A percentile compares a stretch with the other conserved stretches of the same genome.
phyloP scores from a whole-genome alignment of 2,888 invertebrate species.

The Dorcus parallelipipedus region DNA sequence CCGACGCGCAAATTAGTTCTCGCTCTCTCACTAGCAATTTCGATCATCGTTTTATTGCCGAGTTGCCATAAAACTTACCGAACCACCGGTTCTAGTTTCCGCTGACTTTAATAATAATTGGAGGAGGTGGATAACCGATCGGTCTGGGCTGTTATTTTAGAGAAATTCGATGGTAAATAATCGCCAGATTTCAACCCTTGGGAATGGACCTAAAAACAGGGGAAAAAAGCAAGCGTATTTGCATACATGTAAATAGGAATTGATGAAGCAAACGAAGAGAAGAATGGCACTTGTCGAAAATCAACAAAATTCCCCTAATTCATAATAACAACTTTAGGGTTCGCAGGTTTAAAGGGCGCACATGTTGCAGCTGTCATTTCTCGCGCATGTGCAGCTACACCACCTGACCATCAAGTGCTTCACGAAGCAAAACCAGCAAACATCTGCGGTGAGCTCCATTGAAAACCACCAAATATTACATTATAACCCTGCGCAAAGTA shows the following conservation, averaged over 20 bases:
- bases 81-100: too few species aligned
- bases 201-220: too few species aligned
- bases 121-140: too few species aligned
- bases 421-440: conserved; percentile 16
- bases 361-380: conserved; percentile 23
- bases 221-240: too few species aligned
- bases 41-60: background rate
- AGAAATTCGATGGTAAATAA: too few species aligned
- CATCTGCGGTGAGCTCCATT: conserved; percentile 12
- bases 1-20: too few species aligned
- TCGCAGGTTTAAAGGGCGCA: conserved; percentile 1
- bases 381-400: conserved; percentile 17
- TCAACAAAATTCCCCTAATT: conserved; percentile 22
- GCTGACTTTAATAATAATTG: too few species aligned
- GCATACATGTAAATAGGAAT: background rate
- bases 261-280: conserved; percentile 13
- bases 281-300: conserved; percentile 22
- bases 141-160: too few species aligned
- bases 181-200: too few species aligned
- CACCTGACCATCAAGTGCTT: conserved; percentile 24
- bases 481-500: too few species aligned
- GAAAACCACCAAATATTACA: too few species aligned
- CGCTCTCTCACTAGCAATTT: background rate
- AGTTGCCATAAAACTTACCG: too few species aligned
- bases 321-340: conserved; percentile 14